These are phyloP conservation scores for Sebastiscus albofasciatus DNA, from an alignment of 2,797 vertebrate genomes.

Conservation along the genomic window DNA sequence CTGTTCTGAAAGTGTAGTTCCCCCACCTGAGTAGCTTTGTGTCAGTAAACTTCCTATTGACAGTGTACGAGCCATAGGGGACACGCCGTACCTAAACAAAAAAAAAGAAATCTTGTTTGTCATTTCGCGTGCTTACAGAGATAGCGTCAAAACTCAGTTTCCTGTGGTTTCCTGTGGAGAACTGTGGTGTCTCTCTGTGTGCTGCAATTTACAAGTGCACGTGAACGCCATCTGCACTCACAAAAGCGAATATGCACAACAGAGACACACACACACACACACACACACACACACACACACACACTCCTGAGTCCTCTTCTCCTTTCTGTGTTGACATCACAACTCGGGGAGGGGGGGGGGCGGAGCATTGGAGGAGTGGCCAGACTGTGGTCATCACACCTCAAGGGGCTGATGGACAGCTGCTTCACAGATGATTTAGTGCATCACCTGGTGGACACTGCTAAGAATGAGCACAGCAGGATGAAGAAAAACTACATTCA, in stretches of 20 bases:
- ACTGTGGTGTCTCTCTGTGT: conserved; percentile 63
- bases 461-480: conserved; percentile 53
- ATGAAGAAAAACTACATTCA: not conserved
- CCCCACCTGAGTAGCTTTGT: conserved; percentile 23
- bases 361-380: conserved; percentile 5
- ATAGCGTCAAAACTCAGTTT: conserved; percentile 78
- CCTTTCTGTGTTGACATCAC: conserved; percentile 22
- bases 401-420: conserved; percentile 44
- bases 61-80: conserved; percentile 50
- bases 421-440: conserved; percentile 66
- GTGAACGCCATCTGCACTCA: conserved; percentile 54
- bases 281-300: not conserved
- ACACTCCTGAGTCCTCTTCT: conserved; percentile 5
- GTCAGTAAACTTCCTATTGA: conserved; percentile 71
- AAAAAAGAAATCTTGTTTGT: conserved; percentile 62
- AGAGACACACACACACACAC: not conserved
- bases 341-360: conserved; percentile 8
- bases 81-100: conserved; percentile 56
- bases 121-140: conserved; percentile 64
- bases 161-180: conserved; percentile 81
- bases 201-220: conserved; percentile 66
- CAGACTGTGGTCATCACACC: conserved; percentile 46
- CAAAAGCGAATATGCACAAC: not conserved
- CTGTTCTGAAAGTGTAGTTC: conserved; percentile 23
- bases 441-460: conserved; percentile 78